These are phyloP conservation scores for Ypsolopha scabrella DNA, from an alignment of 2,888 invertebrate genomes.

Conservation along the genomic window DNA sequence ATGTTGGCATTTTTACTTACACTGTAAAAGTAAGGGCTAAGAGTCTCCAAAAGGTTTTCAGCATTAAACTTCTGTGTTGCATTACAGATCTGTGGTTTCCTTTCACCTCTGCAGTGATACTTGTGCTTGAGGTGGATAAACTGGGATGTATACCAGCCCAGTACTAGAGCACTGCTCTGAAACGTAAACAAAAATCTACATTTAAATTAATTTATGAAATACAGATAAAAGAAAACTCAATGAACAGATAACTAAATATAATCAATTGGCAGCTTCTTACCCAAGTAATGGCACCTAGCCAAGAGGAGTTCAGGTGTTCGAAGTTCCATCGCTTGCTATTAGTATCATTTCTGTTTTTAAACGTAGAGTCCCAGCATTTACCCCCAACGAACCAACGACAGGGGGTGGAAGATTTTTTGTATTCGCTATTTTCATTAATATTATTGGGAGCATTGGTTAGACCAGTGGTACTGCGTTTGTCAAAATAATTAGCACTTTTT, in stretches of 20 bases:
- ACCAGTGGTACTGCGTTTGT: constrained; percentile 51
- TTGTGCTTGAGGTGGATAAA: constrained; percentile 54
- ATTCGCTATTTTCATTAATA: constrained; percentile 31
- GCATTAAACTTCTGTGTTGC: constrained; percentile 12
- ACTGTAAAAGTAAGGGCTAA: constrained; percentile 29
- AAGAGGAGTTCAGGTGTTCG: constrained; percentile 47
- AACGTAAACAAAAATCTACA: constrained; percentile 5
- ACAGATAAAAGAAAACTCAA: too few relatives aligned
- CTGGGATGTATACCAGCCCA: constrained; percentile 75
- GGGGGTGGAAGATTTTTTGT: constrained; percentile 24
- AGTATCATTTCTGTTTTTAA: constrained; percentile 30
- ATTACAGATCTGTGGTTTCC: constrained; percentile 8
- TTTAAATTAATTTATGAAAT: too few relatives aligned
- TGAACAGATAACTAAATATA: too few relatives aligned
- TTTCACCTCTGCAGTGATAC: constrained; percentile 20
- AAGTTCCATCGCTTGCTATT: constrained; percentile 53
- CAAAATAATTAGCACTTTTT: constrained; percentile 57
- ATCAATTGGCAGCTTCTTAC: constrained; percentile 25
- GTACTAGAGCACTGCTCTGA: constrained; percentile 72
- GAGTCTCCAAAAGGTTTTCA: constrained; percentile 25
- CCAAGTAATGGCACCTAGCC: constrained; percentile 68
- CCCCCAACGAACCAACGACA: constrained; percentile 36
- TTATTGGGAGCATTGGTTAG: constrained; percentile 32
- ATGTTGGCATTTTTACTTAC: constrained; percentile 26
- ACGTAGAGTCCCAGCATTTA: constrained; percentile 23